Evolutionary conservation across 2,797 vertebrate species (phyloP), one percentile per base, ranked within the genome.

Genomic region (Chromis chromis): DNA sequence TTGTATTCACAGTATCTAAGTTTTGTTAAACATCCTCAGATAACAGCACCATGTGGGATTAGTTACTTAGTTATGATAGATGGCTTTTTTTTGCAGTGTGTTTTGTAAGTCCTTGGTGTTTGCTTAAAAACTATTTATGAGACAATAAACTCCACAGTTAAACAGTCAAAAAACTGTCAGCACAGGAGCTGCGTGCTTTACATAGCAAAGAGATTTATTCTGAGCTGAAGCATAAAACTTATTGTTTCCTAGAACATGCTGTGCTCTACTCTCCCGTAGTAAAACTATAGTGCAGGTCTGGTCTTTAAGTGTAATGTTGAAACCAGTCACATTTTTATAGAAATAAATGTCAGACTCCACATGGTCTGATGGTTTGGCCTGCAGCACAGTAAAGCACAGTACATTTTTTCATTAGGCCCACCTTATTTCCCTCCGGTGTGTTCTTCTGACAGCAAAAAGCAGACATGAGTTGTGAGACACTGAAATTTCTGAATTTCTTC

Each of bases 161-260:
- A 59, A 66, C 21, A 11, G 12, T 61, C 73, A 70, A 71, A 77
- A 70, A 44, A 36, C 40, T n/a, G 31, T 76, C 59, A 68, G 71
- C 70, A 63, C 69, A 70, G 80, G 28, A 83, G 76, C 80, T 28
- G 66, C 57, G 1, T 78, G 77, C 78, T 78, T 85, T 27, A 63
- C 72, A 70, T 71, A 56, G 83, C 74, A 62, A 28, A 78, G 56
- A 86, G 76, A 82, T 79, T 86, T 86, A 74, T 62, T 73, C 74
- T 61, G 49, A 76, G 70, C 65, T 46, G 33, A n/a, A 71, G 60
- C 60, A 81, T 57, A 42, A 80, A 74, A 63, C 46, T 25, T 70
- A 63, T 61, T 65, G 57, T 86, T 87, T 87, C 84, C 81, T 67
- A 65, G 66, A 62, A 52, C 74, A 42, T 9, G 44, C 65, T 56